A percentile compares a stretch with the other conserved stretches of the same genome.
These are phyloP conservation scores for Cichladusa arquata DNA, from an alignment of 2,113 vertebrate species.

Conservation along the genomic window DNA sequence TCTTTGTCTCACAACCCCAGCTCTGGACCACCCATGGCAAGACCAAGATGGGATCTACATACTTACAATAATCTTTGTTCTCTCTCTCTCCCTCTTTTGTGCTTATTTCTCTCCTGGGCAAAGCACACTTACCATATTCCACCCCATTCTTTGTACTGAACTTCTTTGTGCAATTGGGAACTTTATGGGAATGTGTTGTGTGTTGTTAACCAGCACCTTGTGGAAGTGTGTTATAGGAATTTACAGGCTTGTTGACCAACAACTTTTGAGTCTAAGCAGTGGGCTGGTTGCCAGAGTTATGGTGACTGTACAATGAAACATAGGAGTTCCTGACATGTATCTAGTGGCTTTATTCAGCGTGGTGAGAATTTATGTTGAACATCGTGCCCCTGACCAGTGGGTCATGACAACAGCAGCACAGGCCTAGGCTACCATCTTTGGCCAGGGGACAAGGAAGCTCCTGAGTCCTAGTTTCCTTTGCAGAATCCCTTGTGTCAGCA, in stretches of 20 bases:
- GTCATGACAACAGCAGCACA: accelerated
- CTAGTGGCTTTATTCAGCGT: neutral
- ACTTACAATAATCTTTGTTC: neutral
- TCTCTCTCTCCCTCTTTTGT: neutral
- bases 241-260: neutral
- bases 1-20: neutral
- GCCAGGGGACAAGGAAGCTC: neutral
- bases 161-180: neutral
- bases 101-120: neutral
- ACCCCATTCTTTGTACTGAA: neutral
- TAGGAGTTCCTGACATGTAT: neutral
- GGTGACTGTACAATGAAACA: neutral
- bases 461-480: neutral
- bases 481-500: neutral
- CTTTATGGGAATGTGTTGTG: neutral
- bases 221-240: neutral
- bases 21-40: accelerated
- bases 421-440: neutral
- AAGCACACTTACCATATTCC: neutral
- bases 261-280: neutral
- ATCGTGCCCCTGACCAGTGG: too few species aligned
- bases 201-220: neutral
- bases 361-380: neutral
- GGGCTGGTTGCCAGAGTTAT: neutral
- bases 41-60: neutral